Percentiles rank a stretch among this genome's conserved stretches.
Conservation (phyloP, 2,797 vertebrate genomes). For the Todus mexicanus region DNA sequence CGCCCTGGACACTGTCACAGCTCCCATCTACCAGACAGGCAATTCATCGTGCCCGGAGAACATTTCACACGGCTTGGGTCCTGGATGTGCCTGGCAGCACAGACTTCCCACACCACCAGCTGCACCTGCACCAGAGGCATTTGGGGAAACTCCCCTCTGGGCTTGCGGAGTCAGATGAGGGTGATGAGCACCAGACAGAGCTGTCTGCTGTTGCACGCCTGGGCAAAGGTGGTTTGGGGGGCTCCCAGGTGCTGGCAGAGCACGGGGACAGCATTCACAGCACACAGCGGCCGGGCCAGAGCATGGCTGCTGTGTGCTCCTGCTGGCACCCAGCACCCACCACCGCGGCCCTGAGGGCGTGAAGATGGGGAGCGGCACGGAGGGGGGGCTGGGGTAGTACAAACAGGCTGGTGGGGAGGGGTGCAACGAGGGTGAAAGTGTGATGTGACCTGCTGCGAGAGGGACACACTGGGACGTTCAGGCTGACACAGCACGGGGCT, state of each 20-base stretch:
- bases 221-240: neutral
- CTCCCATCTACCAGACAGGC: neutral
- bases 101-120: neutral
- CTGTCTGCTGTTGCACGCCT: neutral
- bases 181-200: neutral
- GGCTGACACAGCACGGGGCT: neutral
- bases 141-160: neutral
- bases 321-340: neutral
- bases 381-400: neutral
- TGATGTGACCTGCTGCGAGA: neutral
- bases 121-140: rapidly evolving
- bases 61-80: neutral
- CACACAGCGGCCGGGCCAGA: neutral
- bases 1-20: neutral
- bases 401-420: neutral
- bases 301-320: neutral
- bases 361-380: rapidly evolving
- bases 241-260: neutral
- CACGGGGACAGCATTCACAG: rapidly evolving
- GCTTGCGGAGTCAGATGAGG: neutral
- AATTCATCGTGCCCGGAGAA: rapidly evolving
- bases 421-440: neutral
- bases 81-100: neutral
- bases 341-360: neutral
- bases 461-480: neutral